Evolutionary conservation across 1,140 invertebrate species (phyloP).

Genomic region (Panulirus ornatus): DNA sequence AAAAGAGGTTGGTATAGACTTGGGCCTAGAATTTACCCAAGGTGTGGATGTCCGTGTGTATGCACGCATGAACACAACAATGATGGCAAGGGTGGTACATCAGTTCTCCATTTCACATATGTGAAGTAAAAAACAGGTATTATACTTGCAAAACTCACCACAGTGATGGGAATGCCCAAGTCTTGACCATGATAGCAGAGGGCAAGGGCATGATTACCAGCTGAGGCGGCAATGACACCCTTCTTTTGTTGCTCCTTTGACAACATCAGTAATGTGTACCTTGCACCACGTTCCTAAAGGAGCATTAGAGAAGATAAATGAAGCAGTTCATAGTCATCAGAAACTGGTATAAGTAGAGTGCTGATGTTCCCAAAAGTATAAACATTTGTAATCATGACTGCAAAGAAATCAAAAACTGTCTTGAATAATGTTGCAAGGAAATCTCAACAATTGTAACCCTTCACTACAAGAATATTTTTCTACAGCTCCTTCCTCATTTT

Average conservation of each 20-base stretch:
- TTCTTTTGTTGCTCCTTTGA: constrained; percentile 84
- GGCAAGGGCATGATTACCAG: constrained; percentile 95
- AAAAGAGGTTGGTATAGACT: too few species aligned
- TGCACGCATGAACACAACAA: neutral
- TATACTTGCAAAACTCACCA: constrained; percentile 81
- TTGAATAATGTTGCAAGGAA: too few species aligned
- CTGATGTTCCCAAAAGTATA: too few species aligned
- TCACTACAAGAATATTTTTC: too few species aligned
- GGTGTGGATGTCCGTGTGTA: too few species aligned
- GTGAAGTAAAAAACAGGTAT: neutral
- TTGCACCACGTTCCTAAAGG: constrained; percentile 90
- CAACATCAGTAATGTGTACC: constrained; percentile 87
- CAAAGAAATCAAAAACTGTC: too few species aligned
- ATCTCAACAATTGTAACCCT: too few species aligned
- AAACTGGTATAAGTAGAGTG: too few species aligned
- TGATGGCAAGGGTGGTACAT: neutral
- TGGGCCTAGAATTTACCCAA: too few species aligned
- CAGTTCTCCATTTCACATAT: neutral
- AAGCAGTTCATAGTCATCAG: neutral
- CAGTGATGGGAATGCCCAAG: constrained; percentile 90
- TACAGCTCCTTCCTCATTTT: too few species aligned
- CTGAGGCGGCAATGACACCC: constrained; percentile 94
- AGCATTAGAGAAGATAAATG: neutral
- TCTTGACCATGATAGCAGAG: constrained; percentile 91
- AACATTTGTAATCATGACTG: too few species aligned